These are phyloP conservation scores for Scolanthus callimorphus DNA, from an alignment of 92 coral and sea anemone species.

Conservation along the genomic window DNA sequence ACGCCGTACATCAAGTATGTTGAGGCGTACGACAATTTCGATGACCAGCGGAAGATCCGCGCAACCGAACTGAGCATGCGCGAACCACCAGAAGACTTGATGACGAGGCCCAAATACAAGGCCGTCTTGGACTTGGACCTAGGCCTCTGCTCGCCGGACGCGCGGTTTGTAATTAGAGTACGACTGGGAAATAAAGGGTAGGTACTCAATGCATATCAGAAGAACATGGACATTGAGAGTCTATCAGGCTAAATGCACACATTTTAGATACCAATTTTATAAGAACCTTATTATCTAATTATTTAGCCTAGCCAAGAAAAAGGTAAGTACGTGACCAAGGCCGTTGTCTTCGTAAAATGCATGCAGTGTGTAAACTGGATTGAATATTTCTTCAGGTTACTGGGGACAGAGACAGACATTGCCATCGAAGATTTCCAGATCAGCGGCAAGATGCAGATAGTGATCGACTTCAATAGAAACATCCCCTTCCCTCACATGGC, in stretches of 20 bases:
- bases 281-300: too few relatives aligned
- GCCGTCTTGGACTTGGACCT: slow-evolving; percentile 68
- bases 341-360: too few relatives aligned
- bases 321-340: too few relatives aligned
- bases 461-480: slow-evolving; percentile 57
- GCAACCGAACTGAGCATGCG: slow-evolving; percentile 72
- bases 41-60: slow-evolving; percentile 59
- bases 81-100: slow-evolving; percentile 71
- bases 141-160: slow-evolving; percentile 80
- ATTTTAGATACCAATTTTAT: too few relatives aligned
- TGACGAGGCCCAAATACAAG: slow-evolving; percentile 61
- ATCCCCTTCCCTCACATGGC: slow-evolving; percentile 87
- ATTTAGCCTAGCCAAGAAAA: too few relatives aligned
- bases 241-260: background rate
- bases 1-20: slow-evolving; percentile 73
- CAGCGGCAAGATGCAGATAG: slow-evolving; percentile 70
- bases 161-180: slow-evolving; percentile 67
- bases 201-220: slow-evolving; percentile 1
- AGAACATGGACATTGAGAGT: background rate
- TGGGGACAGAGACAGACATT: slow-evolving; percentile 69
- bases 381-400: slow-evolving; percentile 30
- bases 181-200: slow-evolving; percentile 83
- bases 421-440: slow-evolving; percentile 83
- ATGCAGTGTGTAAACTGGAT: background rate
- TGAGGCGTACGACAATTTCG: slow-evolving; percentile 55